These are phyloP conservation scores for Chaetodon trifasciatus DNA, from an alignment of 2,797 vertebrate species.

Conservation along the genomic window DNA sequence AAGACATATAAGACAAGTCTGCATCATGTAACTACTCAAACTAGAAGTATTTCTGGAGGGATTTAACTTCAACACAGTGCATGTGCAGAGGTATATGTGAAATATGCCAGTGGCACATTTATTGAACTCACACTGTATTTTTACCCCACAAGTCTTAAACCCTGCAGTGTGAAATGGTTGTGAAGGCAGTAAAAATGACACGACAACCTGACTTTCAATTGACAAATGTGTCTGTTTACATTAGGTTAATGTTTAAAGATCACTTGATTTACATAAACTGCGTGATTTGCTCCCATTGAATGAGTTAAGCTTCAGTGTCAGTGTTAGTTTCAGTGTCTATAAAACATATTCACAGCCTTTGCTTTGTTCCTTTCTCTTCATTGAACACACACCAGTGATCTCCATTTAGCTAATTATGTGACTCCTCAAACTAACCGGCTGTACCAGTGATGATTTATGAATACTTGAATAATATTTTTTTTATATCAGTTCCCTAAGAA, in stretches of 20 bases:
- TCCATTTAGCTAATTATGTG: not conserved
- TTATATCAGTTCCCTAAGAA: not conserved
- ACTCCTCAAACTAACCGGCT: not conserved
- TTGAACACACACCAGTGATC: too few species aligned
- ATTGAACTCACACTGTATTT: not conserved
- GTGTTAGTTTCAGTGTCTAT: too few species aligned
- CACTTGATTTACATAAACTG: not conserved
- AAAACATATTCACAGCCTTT: too few species aligned
- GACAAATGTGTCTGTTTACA: not conserved
- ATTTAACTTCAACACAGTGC: not conserved
- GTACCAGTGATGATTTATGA: not conserved
- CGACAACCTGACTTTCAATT: not conserved
- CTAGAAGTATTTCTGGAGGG: not conserved
- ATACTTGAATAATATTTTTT: not conserved
- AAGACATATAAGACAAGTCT: not conserved
- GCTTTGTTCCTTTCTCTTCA: too few species aligned
- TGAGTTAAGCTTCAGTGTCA: not conserved
- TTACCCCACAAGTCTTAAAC: not conserved
- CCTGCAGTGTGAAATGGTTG: not conserved
- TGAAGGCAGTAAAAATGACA: not conserved
- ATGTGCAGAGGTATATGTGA: not conserved
- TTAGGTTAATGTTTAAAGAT: too few species aligned
- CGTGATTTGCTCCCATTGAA: not conserved
- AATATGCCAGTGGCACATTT: not conserved
- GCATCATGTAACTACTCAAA: not conserved